Evolutionary conservation across 2,888 invertebrate genomes (phyloP).

Genomic region (Eupeodes latifasciatus): DNA sequence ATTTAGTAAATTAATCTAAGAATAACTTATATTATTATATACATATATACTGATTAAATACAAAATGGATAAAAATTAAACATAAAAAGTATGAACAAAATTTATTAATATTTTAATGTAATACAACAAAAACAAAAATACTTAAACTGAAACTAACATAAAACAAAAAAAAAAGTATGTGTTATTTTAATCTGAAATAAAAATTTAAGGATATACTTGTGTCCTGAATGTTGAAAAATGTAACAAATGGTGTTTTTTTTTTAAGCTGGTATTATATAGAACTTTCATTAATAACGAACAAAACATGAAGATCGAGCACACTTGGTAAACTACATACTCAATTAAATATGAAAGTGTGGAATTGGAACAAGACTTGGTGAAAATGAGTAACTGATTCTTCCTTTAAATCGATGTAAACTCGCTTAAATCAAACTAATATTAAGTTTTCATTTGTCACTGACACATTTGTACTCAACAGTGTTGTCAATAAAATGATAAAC

Average conservation of each 20-base stretch:
- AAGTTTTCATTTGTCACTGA: too few species aligned
- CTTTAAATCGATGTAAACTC: too few species aligned
- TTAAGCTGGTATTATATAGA: too few species aligned
- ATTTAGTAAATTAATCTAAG: constrained; percentile 76
- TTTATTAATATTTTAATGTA: constrained; percentile 51
- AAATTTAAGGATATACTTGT: constrained; percentile 76
- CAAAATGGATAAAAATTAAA: neutral
- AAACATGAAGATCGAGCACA: too few species aligned
- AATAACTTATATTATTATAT: constrained; percentile 75
- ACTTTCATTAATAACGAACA: too few species aligned
- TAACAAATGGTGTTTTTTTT: constrained; percentile 27
- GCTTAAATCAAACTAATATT: too few species aligned
- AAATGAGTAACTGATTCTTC: too few species aligned
- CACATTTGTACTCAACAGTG: too few species aligned
- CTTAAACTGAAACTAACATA: constrained; percentile 68
- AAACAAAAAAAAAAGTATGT: constrained; percentile 69
- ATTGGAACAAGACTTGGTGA: too few species aligned
- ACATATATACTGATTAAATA: constrained; percentile 67
- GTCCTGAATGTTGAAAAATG: constrained; percentile 77
- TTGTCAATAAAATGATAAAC: too few species aligned
- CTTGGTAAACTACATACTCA: too few species aligned
- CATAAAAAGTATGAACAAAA: constrained; percentile 30
- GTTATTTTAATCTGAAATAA: constrained; percentile 77
- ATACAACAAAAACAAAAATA: constrained; percentile 46
- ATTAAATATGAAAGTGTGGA: too few species aligned